phyloP scores from a whole-genome alignment of 2,113 vertebrate species.

The Calonectris borealis region DNA sequence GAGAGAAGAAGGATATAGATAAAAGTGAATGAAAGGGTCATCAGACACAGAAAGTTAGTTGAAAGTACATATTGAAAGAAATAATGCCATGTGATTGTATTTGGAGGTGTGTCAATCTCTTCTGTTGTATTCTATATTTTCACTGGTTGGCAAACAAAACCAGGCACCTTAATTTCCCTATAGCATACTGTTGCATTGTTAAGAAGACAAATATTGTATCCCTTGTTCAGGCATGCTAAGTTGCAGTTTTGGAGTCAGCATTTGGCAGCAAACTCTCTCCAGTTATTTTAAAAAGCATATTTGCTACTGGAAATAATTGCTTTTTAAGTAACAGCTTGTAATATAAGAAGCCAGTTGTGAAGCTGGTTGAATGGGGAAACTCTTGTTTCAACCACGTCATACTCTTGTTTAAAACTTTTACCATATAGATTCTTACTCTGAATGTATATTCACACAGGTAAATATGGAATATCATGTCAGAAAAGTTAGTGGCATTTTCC shows the following conservation, averaged over 20 bases:
- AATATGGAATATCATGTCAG: not conserved
- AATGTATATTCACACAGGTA: not conserved
- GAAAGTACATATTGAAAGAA: not conserved
- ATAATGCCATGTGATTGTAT: not conserved
- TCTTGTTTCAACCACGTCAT: not conserved
- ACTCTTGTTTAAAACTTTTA: not conserved
- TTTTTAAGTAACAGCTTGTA: not conserved
- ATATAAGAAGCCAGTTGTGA: not conserved
- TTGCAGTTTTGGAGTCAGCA: not conserved
- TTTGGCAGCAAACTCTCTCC: not conserved
- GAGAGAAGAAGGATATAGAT: not conserved
- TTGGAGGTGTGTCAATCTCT: not conserved
- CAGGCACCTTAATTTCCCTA: not conserved
- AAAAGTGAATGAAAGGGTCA: constrained; percentile 31
- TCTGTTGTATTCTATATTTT: not conserved
- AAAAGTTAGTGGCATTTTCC: not conserved
- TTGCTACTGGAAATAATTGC: not conserved
- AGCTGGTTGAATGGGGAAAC: not conserved
- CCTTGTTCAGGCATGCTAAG: not conserved
- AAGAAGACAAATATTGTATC: not conserved
- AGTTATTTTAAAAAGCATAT: not conserved
- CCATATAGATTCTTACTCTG: not conserved
- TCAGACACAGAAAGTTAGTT: not conserved
- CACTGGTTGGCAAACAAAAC: not conserved
- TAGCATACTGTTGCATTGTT: not conserved